phyloP scores from a whole-genome alignment of 2,113 vertebrate genomes.

The Poicephalus gulielmi region DNA sequence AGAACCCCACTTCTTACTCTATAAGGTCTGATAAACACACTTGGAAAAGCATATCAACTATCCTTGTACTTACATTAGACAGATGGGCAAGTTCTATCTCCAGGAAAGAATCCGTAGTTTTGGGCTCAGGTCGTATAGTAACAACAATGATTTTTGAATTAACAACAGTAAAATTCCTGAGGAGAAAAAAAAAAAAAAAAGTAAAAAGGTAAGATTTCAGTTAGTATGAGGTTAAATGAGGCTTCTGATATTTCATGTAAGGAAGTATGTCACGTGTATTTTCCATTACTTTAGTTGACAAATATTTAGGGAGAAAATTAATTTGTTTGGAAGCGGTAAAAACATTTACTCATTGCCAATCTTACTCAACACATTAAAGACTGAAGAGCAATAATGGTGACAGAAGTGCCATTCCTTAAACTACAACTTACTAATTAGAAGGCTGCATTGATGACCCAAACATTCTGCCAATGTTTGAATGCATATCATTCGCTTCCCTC shows the following conservation, averaged over 20 bases:
- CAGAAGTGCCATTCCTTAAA: neutral
- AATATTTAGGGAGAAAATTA: neutral
- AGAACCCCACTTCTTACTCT: neutral
- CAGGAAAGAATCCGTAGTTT: constrained; percentile 86
- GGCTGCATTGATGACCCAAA: neutral
- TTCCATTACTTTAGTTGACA: neutral
- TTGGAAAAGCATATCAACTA: neutral
- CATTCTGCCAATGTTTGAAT: constrained; percentile 16
- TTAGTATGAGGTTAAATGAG: neutral
- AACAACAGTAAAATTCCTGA: constrained; percentile 94
- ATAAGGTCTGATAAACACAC: neutral
- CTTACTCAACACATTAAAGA: neutral
- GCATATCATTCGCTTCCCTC: neutral
- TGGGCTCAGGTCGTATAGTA: constrained; percentile 94
- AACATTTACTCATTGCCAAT: neutral
- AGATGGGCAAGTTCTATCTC: constrained; percentile 97
- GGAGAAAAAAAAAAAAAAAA: neutral
- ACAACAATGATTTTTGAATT: constrained; percentile 99
- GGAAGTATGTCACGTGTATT: neutral
- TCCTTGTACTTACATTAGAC: constrained; percentile 88
- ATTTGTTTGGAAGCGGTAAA: neutral
- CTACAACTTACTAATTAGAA: neutral
- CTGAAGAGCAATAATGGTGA: neutral
- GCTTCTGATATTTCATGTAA: neutral
- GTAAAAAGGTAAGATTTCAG: neutral